Conservation (phyloP, 2,888 invertebrate species). For the Stenotaenia linearis region DNA sequence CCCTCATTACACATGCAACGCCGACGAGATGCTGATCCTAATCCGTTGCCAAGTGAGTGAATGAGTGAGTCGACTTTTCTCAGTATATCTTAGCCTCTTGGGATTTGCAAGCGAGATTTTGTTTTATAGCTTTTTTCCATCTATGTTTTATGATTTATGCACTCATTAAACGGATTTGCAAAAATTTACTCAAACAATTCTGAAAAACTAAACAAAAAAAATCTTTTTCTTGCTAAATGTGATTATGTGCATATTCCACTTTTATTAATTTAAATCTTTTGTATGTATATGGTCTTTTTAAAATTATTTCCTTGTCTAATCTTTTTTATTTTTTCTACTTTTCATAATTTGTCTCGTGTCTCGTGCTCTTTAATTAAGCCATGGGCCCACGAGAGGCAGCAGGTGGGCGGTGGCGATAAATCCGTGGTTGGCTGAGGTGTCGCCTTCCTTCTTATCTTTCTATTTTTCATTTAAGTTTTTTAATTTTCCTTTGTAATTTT, state of each 20-base stretch:
- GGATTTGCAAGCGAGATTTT: not conserved
- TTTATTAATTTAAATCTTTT: not conserved
- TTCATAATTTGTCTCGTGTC: not conserved
- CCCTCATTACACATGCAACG: conserved; percentile 23
- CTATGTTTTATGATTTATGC: not conserved
- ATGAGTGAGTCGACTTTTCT: not conserved
- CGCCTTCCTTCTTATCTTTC: conserved; percentile 4
- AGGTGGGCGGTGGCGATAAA: conserved; percentile 5
- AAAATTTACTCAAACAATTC: not conserved
- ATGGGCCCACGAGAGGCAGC: conserved; percentile 2
- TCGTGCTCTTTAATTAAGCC: not conserved
- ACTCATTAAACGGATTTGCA: conserved; percentile 10
- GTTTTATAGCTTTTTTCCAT: not conserved
- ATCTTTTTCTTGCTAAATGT: not conserved
- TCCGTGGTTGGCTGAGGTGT: not conserved
- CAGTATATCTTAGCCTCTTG: not conserved
- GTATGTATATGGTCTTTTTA: not conserved
- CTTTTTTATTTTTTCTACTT: not conserved
- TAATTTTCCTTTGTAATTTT: not conserved
- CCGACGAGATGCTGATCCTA: conserved; percentile 17
- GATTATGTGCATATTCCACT: not conserved
- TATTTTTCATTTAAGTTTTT: not conserved
- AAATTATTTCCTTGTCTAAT: not conserved
- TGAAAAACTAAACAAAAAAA: no score
- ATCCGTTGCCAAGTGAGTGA: not conserved